phyloP scores from a whole-genome alignment of 2,888 invertebrate species.

The Anorthoa munda region DNA sequence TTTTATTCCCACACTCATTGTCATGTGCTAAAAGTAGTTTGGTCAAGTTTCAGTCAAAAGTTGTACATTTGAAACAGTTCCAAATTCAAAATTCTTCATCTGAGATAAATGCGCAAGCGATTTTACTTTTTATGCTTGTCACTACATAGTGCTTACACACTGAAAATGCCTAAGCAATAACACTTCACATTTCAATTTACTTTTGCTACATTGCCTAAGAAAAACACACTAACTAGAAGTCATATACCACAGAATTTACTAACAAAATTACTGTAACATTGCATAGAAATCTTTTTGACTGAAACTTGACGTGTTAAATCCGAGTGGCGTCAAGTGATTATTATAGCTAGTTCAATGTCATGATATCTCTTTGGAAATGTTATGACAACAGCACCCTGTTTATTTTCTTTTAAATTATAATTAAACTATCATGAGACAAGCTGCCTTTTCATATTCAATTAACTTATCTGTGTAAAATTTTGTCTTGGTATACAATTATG shows the following conservation, averaged over 20 bases:
- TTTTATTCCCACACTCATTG: conserved; percentile 65
- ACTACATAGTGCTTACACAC: conserved; percentile 22
- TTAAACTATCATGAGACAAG: conserved; percentile 42
- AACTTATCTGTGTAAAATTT: neutral
- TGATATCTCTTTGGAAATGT: conserved; percentile 52
- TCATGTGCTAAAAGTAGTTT: conserved; percentile 73
- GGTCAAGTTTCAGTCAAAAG: conserved; percentile 70
- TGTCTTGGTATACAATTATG: neutral
- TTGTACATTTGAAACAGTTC: conserved; percentile 12
- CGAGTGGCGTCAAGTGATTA: conserved; percentile 73
- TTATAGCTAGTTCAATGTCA: conserved; percentile 68
- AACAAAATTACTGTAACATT: conserved; percentile 1
- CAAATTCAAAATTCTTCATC: neutral
- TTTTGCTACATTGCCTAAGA: conserved; percentile 22
- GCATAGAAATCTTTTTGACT: conserved; percentile 56
- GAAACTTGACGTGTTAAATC: conserved; percentile 66
- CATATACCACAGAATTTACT: neutral
- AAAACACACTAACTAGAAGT: neutral
- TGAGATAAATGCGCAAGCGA: conserved; percentile 18
- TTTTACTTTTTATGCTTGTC: conserved; percentile 16
- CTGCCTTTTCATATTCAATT: conserved; percentile 48
- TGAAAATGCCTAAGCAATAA: conserved; percentile 12
- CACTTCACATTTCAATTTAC: conserved; percentile 19
- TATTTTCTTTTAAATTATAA: conserved; percentile 50
- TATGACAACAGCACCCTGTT: conserved; percentile 59